Evolutionary conservation across 1,140 invertebrate species (phyloP), one percentile per base, ranked within the genome.

Genomic region (Chlorops oryzae): DNA sequence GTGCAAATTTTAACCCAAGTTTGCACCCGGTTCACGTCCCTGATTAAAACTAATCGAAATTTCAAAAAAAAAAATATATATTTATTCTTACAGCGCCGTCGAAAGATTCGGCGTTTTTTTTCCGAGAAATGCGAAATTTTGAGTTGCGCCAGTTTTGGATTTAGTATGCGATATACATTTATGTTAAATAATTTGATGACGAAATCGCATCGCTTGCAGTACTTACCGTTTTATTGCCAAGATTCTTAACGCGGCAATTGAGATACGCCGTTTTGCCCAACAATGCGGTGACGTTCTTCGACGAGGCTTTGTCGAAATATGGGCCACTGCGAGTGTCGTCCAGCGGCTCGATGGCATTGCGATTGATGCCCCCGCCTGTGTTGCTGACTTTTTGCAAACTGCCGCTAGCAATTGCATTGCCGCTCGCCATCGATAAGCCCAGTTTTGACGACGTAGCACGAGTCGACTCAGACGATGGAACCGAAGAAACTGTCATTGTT

Each of bases 181-280:
- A n/a, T n/a, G n/a, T n/a, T n/a, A n/a, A n/a, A n/a, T n/a, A n/a
- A n/a, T n/a, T n/a, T n/a, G n/a, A n/a, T n/a, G n/a, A n/a, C n/a
- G n/a, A n/a, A n/a, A n/a, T n/a, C n/a, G n/a, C n/a, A n/a, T n/a
- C n/a, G n/a, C n/a, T n/a, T n/a, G n/a, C n/a, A n/a, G n/a, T n/a
- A 80, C 85, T 82, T 72, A 92, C 88, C 73, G 89, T 90, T 76
- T 87, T 87, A 73, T 91, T 90, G 47, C 85, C 87, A 53, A 91
- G 77, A 73, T 90, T 90, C 75, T 89, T 87, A 32, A 91, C 86
- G 51, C 84, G 78, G 66, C 89, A 92, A 61, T 85, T 89, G 56
- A 92, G 78, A 59, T 88, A 89, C 15, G 88, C 87, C 18, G 87
- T 90, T 64, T 90, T 88, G 47, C 88, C 88, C 27, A 90, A 75